Evolutionary conservation across 35 echinoderm and acorn worm genomes (phyloP).

Genomic region (Amphiura filiformis): DNA sequence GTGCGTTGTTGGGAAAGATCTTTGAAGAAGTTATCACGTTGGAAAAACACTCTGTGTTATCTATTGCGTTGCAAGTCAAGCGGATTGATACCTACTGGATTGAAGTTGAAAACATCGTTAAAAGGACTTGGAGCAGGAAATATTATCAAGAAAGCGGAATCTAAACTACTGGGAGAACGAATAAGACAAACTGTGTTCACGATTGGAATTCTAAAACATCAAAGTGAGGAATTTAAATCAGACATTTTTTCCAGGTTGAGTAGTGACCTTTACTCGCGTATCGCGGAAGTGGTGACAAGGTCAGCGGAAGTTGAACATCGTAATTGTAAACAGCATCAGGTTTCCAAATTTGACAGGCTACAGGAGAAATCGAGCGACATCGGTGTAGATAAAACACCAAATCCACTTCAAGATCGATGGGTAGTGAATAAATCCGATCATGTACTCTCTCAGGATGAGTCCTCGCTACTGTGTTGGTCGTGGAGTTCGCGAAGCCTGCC

Average conservation of each 20-base stretch:
- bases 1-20: background rate
- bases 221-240: background rate
- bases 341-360: background rate
- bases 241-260: background rate
- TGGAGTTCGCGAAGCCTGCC: too few species aligned
- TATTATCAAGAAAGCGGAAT: background rate
- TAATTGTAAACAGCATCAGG: background rate
- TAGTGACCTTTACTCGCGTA: background rate
- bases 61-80: background rate
- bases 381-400: too few species aligned
- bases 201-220: background rate
- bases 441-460: too few species aligned
- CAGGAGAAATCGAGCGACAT: too few species aligned
- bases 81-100: background rate
- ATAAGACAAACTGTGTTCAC: background rate
- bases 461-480: too few species aligned
- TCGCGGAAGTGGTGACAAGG: background rate
- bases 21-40: background rate
- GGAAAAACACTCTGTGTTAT: background rate
- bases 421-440: too few species aligned
- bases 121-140: background rate
- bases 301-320: conserved; percentile 1
- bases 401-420: too few species aligned
- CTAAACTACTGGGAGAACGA: background rate
- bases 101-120: background rate